Evolutionary conservation across 2,888 invertebrate species (phyloP).

Genomic region (Xanthia icteritia): DNA sequence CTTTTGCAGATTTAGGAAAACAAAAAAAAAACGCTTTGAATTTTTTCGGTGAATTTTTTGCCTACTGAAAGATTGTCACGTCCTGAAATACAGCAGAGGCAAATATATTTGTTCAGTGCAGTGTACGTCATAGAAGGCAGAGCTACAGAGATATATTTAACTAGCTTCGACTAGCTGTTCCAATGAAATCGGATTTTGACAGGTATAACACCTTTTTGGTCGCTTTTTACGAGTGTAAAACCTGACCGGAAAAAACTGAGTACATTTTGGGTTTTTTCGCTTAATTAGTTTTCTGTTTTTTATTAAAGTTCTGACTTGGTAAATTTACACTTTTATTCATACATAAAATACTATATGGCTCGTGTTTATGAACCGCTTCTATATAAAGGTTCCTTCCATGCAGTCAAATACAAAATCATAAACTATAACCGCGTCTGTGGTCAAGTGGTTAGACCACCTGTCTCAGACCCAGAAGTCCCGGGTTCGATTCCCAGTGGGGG

Average conservation of each 20-base stretch:
- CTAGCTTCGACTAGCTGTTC: no score
- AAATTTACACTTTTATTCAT: not conserved
- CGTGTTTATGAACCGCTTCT: not conserved
- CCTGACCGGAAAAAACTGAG: not conserved
- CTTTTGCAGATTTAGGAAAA: constrained; percentile 2
- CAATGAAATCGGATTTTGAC: constrained; percentile 20
- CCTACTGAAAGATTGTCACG: constrained; percentile 3
- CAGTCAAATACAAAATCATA: no score
- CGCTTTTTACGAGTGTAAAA: not conserved
- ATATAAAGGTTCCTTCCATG: not conserved
- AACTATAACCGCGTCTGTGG: no score
- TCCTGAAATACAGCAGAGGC: constrained; percentile 14
- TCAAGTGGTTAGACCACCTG: no score
- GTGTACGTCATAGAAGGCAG: constrained; percentile 2
- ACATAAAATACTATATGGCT: not conserved
- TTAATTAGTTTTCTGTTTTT: not conserved
- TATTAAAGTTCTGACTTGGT: not conserved
- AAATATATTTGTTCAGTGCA: constrained; percentile 25
- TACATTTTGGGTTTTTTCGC: not conserved
- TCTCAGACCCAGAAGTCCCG: no score
- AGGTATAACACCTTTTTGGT: not conserved
- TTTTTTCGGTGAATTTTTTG: constrained; percentile 24
- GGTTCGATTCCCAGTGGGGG: no score
- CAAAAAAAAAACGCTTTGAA: not conserved
- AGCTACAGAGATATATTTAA: constrained; percentile 14